Percentiles rank a stretch among this genome's conserved stretches.
These are phyloP conservation scores for Rhinella marina DNA, from an alignment of 2,797 vertebrate species.

Conservation along the genomic window DNA sequence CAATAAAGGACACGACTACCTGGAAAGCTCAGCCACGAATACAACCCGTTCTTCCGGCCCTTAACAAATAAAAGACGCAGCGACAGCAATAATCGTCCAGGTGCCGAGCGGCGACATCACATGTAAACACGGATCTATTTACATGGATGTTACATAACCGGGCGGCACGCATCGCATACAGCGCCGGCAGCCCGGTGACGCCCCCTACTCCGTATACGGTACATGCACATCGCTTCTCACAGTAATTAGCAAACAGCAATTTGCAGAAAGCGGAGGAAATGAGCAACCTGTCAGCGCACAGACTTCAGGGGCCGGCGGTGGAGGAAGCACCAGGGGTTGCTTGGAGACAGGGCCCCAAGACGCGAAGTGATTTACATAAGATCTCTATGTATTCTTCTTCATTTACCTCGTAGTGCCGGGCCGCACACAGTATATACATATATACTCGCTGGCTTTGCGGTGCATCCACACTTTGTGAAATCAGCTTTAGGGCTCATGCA, in stretches of 20 bases:
- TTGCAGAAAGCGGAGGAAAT: not conserved
- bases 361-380: not conserved
- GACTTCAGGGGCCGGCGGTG: not conserved
- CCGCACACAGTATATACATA: not conserved
- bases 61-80: not conserved
- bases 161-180: not conserved
- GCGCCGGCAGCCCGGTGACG: not conserved
- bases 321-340: slow-evolving; percentile 3
- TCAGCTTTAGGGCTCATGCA: too few species aligned
- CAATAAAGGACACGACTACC: not conserved
- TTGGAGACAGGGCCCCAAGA: slow-evolving; percentile 27
- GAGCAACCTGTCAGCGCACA: not conserved
- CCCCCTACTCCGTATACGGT: not conserved
- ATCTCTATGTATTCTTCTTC: not conserved
- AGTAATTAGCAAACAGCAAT: not conserved
- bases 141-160: slow-evolving; percentile 47
- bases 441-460: too few species aligned
- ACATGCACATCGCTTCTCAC: not conserved
- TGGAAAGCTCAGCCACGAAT: not conserved
- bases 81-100: not conserved
- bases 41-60: not conserved
- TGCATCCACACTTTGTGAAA: too few species aligned
- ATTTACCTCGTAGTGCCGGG: too few species aligned
- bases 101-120: slow-evolving; percentile 37
- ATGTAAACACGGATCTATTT: slow-evolving; percentile 26